These are phyloP conservation scores for Mastacembelus armatus DNA, from an alignment of 2,797 vertebrate genomes.

Conservation along the genomic window DNA sequence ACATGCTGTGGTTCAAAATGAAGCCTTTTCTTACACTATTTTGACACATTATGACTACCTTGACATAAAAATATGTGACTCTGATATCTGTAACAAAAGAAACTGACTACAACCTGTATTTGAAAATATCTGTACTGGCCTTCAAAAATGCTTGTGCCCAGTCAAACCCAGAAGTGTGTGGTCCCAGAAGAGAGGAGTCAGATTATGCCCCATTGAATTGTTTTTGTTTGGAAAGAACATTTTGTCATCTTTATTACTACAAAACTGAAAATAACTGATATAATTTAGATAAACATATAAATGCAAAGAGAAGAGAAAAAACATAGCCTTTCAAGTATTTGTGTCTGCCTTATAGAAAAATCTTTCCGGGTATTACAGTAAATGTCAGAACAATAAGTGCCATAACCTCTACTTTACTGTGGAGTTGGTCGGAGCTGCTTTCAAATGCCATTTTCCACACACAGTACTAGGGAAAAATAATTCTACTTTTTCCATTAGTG, in stretches of 20 bases:
- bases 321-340: not conserved
- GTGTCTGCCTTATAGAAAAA: not conserved
- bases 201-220: not conserved
- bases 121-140: too few species aligned
- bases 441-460: not conserved
- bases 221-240: not conserved
- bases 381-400: constrained; percentile 60
- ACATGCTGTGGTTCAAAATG: too few species aligned
- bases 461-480: not conserved
- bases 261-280: not conserved
- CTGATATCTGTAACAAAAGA: too few species aligned
- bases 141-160: not conserved
- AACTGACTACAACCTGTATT: too few species aligned
- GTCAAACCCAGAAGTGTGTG: not conserved
- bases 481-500: constrained; percentile 5
- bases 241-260: not conserved
- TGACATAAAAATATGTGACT: too few species aligned
- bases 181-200: not conserved
- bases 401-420: constrained; percentile 23
- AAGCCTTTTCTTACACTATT: too few species aligned
- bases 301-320: constrained; percentile 38
- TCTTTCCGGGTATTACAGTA: constrained; percentile 32
- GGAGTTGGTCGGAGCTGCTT: constrained; percentile 32
- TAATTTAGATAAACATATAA: constrained; percentile 48
- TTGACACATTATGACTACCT: too few species aligned